Evolutionary conservation across 2,888 invertebrate species (phyloP), one percentile per base, ranked within the genome.

Genomic region (Leptinotarsa juncta): DNA sequence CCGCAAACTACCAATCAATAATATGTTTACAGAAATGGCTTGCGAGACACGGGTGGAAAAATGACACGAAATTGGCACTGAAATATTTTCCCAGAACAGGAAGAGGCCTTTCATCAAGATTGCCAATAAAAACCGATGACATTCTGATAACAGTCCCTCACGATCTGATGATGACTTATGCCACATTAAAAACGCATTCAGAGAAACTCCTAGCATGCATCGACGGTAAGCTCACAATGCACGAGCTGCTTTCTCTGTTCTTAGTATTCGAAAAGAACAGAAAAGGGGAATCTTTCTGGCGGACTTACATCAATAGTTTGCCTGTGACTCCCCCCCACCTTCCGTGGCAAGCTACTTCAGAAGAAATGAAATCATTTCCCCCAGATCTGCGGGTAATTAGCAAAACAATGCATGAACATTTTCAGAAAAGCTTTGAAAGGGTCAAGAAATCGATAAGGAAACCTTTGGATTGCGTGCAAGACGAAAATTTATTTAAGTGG

Each of bases 201-300:
- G 12, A 42, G 48, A 26, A 65, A 48, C 66, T 71, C 50, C 14
- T 71, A 48, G 42, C 66, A 20, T 62, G 67, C n/a, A 53, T 65
- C 55, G 50, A 73, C 16, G 82, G 84, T 68, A 85, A 86, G 60
- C 85, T 93, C 74, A 88, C 91, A 73, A 92, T 94, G 80, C 95
- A 96, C 82, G 92, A 94, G 77, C 87, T 95, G 32, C 87, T 97
- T 80, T 91, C 94, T 5, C 88, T 94, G 76, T 97, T 94, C 88
- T 86, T 97, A 51, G 86, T 93, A 60, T 91, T 91, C 85, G 93
- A 96, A 85, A 91, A 89, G 81, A 90, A 92, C 82, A 89, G 91
- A 82, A 88, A 83, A 15, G 81, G 83, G 12, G 80, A 88, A 26
- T 92, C 93, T 0, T 86, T 87, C 70, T 94, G 93, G 92, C 86